phyloP scores from a whole-genome alignment of 2,888 invertebrate species.

The Ctena decussata region DNA sequence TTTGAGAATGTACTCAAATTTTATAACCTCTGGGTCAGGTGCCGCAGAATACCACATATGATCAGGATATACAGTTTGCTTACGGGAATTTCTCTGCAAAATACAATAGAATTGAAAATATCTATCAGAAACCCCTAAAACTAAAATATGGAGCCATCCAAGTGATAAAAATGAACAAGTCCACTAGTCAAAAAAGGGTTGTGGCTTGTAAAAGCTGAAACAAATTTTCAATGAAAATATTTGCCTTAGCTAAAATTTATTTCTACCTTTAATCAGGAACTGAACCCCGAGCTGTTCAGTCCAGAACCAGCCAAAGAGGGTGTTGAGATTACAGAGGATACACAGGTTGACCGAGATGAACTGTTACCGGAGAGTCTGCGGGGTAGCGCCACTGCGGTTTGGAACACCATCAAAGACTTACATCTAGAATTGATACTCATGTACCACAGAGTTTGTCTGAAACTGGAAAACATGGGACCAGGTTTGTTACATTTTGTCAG shows the following conservation, averaged over 20 bases:
- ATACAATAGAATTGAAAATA: too few species aligned
- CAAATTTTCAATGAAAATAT: not conserved
- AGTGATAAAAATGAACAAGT: too few species aligned
- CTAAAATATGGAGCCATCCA: too few species aligned
- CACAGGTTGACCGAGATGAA: slow-evolving; percentile 57
- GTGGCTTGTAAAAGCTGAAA: too few species aligned
- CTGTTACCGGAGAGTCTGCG: slow-evolving; percentile 70
- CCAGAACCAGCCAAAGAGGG: slow-evolving; percentile 60
- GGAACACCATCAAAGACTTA: slow-evolving; percentile 85
- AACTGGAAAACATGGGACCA: slow-evolving; percentile 79
- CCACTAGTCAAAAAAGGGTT: too few species aligned
- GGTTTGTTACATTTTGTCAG: slow-evolving; percentile 46
- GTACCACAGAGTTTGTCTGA: slow-evolving; percentile 85
- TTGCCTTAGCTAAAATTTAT: too few species aligned
- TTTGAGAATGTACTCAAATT: too few species aligned
- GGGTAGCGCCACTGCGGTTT: slow-evolving; percentile 80
- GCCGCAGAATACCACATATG: not conserved
- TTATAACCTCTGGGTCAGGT: too few species aligned
- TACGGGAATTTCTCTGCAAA: too few species aligned
- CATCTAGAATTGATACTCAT: slow-evolving; percentile 85
- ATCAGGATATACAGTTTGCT: too few species aligned
- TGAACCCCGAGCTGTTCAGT: slow-evolving; percentile 82
- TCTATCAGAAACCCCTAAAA: too few species aligned
- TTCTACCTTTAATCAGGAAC: slow-evolving; percentile 72
- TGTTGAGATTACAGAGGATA: slow-evolving; percentile 52